Base-by-base conservation (phyloP, 2,888 invertebrate species). In the Neuroscelio doddi region DNA sequence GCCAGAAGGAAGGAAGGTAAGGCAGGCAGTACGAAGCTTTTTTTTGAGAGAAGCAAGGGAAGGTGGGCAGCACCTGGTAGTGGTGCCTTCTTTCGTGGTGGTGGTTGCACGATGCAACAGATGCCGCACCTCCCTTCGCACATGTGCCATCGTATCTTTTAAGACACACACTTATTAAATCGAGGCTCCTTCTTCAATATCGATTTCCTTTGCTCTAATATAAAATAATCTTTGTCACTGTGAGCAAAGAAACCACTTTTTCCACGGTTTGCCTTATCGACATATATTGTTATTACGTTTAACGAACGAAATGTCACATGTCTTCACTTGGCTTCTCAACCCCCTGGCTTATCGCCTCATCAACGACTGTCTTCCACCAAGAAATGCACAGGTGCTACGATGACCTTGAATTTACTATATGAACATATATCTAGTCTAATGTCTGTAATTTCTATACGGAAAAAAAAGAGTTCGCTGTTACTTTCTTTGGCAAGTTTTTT, bases 31-130 rank as follows among this genome's bases (percentile, higher is more conserved):
- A 34, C 42, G 53, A 53, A 45, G 45, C 51, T 42, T 64, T 63
- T 51, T 57, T 52, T 63, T 12, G 29, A 55, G 42, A 32, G 41
- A 41, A 56, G 41, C 29, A 36, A 57, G 49, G 57, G 49, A 58
- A 55, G 53, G 53, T 58, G 53, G 53, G 45, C 29, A 50, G 50
- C 64, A 64, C 64, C 64, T 55, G 64, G 62, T 56, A 53, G 51
- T 45, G 36, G 32, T 41, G 50, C 39, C 46, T 44, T 53, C 49
- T 39, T 38, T 42, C 30, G 52, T 46, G 53, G 50, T 55, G 51
- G 51, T 47, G 56, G 44, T 63, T 63, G 50, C 47, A 30, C 52
- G 55, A 44, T 53, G 57, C 64, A 64, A 64, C 64, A 64, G 58
- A 58, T 58, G 64, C 58, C 57, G 34, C 38, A 27, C 38, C 45